Percentiles rank a stretch among this genome's conserved stretches.
Evolutionary conservation across 2,888 invertebrate genomes (phyloP).

Genomic region (Graphium colonna): DNA sequence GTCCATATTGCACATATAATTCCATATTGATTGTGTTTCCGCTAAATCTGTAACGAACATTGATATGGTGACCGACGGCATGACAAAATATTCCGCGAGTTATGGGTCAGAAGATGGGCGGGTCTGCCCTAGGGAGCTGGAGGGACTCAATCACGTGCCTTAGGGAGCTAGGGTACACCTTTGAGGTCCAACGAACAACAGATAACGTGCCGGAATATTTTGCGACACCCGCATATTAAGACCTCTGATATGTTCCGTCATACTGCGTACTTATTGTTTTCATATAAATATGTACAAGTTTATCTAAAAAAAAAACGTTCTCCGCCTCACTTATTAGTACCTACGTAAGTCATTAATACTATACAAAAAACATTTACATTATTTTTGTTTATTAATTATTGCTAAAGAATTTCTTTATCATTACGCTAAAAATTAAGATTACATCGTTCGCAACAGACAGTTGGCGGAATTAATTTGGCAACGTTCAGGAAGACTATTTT

Average conservation of each 20-base stretch:
- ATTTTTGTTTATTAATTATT: constrained; percentile 72
- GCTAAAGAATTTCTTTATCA: constrained; percentile 76
- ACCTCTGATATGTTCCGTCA: constrained; percentile 55
- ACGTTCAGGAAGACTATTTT: constrained; percentile 79
- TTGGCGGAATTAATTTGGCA: constrained; percentile 77
- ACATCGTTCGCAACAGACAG: constrained; percentile 72
- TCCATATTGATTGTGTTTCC: constrained; percentile 43
- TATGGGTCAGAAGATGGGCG: constrained; percentile 17
- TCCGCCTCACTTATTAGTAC: constrained; percentile 43
- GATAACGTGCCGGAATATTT: constrained; percentile 38
- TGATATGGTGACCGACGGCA: constrained; percentile 39
- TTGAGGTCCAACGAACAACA: too few relatives aligned
- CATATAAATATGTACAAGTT: constrained; percentile 59
- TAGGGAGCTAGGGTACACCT: too few relatives aligned
- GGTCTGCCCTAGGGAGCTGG: too few relatives aligned
- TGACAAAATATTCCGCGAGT: constrained; percentile 37
- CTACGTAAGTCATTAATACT: constrained; percentile 63
- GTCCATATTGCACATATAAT: constrained; percentile 66
- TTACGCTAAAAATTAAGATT: constrained; percentile 69
- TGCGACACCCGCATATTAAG: constrained; percentile 42
- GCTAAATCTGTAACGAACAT: constrained; percentile 39
- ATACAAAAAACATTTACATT: constrained; percentile 79
- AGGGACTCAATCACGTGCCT: too few relatives aligned
- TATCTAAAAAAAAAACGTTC: constrained; percentile 42
- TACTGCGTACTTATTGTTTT: constrained; percentile 42